Base-by-base conservation (phyloP, 2,113 vertebrate species). In the Hydropotes inermis region DNA sequence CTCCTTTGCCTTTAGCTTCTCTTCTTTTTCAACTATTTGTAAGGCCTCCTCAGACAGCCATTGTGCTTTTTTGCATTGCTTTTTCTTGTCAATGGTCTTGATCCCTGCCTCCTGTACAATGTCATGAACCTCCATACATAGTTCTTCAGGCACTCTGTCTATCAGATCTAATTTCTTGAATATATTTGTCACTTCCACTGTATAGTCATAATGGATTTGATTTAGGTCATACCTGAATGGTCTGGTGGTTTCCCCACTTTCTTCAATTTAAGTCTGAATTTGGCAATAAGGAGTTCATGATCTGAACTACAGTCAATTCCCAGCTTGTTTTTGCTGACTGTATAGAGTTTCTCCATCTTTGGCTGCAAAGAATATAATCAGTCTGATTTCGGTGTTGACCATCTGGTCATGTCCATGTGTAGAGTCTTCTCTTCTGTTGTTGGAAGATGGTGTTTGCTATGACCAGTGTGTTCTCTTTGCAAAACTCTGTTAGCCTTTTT, bases 381-480 rank as follows among this genome's bases (percentile, higher is more conserved):
- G 0, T 70, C n/a, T 39, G 10, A 70, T 39, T 70, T 39, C 6
- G 10, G 19, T 70, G 2, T 70, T 0, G 1, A 39, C 67, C n/a
- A 39, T 70, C n/a, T 70, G 19, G 64, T 70, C 2, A 70, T 6
- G n/a, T 70, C 19, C 67, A 36, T 23, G 5, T 70, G n/a, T 39
- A 70, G 4, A 67, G 19, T 23, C 10, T 23, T 70, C 10, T 70
- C 67, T 21, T 70, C 2, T 36, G n/a, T 39, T 70, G 67, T 23
- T 36, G 19, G 19, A 39, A 39, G 2, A 11, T 4, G 5, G 10
- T 70, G 10, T 70, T 70, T 70, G n/a, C n/a, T 39, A 23, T 12
- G 67, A 70, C 9, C 0, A 3, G 5, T 70, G 67, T 0, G 0
- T 70, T 23, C 21, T 70, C 19, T 70, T 70, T 3, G n/a, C n/a